A percentile compares a stretch with the other conserved stretches of the same genome.
phyloP scores from a whole-genome alignment of 2,888 invertebrate genomes.

The Sturmia bella region DNA sequence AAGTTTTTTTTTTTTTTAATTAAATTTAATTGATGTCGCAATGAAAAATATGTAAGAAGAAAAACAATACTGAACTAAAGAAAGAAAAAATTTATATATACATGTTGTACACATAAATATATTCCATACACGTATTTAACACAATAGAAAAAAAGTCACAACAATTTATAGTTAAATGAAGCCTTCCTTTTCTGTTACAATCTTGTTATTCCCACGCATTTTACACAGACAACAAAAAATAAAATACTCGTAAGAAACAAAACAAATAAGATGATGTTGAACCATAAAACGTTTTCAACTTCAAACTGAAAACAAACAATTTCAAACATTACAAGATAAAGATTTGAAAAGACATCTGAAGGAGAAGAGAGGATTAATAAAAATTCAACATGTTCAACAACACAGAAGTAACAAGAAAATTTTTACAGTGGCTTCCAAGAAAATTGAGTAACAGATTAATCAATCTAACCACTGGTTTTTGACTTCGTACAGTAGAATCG shows the following conservation, averaged over 20 bases:
- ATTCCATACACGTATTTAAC: slow-evolving; percentile 56
- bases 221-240: slow-evolving; percentile 34
- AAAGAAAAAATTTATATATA: no score
- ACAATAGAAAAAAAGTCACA: slow-evolving; percentile 51
- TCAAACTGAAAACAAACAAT: slow-evolving; percentile 30
- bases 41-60: slow-evolving; percentile 24
- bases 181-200: slow-evolving; percentile 42
- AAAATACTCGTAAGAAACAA: no score
- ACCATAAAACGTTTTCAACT: slow-evolving; percentile 43
- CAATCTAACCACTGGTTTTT: no score
- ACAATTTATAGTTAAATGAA: slow-evolving; percentile 40
- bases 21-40: slow-evolving; percentile 13
- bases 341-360: slow-evolving; percentile 5
- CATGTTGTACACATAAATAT: slow-evolving; percentile 42
- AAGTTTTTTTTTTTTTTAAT: neutral
- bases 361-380: slow-evolving; percentile 28
- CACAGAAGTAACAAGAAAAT: slow-evolving; percentile 18
- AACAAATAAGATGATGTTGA: slow-evolving; percentile 22
- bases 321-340: slow-evolving; percentile 42
- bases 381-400: slow-evolving; percentile 8
- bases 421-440: slow-evolving; percentile 31
- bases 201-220: slow-evolving; percentile 66
- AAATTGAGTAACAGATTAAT: slow-evolving; percentile 5
- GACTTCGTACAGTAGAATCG: no score
- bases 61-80: slow-evolving; percentile 28